Conservation (phyloP, 1,140 invertebrate species). For the Metopolophium dirhodum region DNA sequence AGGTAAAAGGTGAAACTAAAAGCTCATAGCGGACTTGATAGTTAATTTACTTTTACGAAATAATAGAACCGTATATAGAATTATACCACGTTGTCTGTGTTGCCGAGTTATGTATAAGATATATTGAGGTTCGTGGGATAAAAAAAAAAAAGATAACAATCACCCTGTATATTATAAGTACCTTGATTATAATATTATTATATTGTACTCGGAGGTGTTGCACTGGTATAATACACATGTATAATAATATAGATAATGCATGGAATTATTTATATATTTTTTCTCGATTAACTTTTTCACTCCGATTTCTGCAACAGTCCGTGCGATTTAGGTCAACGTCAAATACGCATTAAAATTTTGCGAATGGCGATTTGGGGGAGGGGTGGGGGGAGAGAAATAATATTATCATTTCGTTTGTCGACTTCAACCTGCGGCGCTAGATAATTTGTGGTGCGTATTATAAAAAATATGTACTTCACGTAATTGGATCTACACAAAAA, state of each 20-base stretch:
- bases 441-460: neutral
- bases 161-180: neutral
- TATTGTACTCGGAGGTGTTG: neutral
- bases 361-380: neutral
- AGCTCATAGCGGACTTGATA: too few relatives aligned
- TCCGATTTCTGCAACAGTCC: neutral
- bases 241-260: too few relatives aligned
- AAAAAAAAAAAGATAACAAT: too few relatives aligned
- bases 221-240: neutral
- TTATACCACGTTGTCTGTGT: neutral
- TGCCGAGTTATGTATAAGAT: neutral
- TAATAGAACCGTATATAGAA: neutral
- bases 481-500: neutral
- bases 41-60: too few relatives aligned
- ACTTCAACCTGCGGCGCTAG: too few relatives aligned
- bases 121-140: too few relatives aligned
- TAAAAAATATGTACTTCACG: neutral
- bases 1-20: too few relatives aligned
- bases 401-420: neutral
- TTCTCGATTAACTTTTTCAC: neutral
- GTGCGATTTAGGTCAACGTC: neutral
- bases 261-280: neutral
- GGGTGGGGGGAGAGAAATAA: neutral
- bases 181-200: neutral
- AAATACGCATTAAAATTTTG: neutral